Conservation (phyloP, 2,888 invertebrate genomes). For the Candidula unifasciata region DNA sequence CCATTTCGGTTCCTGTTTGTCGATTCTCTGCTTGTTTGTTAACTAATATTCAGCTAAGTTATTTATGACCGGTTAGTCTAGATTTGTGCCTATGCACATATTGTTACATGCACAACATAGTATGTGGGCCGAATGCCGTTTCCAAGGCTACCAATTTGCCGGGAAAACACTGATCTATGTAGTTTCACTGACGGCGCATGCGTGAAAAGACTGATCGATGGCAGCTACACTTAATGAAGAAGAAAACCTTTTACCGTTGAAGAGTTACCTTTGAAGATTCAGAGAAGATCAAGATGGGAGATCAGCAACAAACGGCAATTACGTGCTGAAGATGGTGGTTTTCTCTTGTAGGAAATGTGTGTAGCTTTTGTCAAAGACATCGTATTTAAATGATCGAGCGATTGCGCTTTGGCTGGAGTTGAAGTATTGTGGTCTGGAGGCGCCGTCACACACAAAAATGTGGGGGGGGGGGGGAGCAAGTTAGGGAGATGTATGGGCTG, state of each 20-base stretch:
- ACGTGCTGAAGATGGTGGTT: not conserved
- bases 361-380: no score
- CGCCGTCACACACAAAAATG: no score
- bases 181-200: not conserved
- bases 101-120: not conserved
- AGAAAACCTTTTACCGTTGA: not conserved
- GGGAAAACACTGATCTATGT: not conserved
- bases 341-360: no score
- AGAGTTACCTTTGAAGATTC: not conserved
- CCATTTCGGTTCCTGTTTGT: no score
- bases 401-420: no score
- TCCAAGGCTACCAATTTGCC: conserved; percentile 1
- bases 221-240: not conserved
- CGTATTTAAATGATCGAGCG: no score
- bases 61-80: no score
- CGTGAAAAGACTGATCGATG: not conserved
- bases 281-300: not conserved
- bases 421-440: no score
- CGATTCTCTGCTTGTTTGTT: no score
- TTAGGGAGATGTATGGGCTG: no score
- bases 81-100: not conserved
- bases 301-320: not conserved
- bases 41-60: no score
- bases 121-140: conserved; percentile 26
- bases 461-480: no score